A percentile compares a stretch with the other conserved stretches of the same genome.
phyloP scores from a whole-genome alignment of 2,888 invertebrate species.

The Pachycephus smyrnensis region DNA sequence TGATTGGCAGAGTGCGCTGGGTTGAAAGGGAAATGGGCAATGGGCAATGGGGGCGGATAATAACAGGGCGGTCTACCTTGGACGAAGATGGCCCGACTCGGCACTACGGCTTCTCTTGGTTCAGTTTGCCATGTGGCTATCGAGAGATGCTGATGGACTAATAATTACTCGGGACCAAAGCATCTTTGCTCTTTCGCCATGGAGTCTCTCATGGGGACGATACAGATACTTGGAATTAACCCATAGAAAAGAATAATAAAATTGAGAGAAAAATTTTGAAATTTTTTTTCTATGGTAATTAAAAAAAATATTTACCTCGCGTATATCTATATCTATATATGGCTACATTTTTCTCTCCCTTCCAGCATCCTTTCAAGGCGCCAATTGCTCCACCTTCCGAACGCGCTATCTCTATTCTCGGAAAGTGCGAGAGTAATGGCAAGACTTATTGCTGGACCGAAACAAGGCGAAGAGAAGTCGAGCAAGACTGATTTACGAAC shows the following conservation, averaged over 20 bases:
- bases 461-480: constrained; percentile 53
- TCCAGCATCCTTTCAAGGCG: neutral
- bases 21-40: constrained; percentile 63
- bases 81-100: constrained; percentile 48
- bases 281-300: neutral
- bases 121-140: constrained; percentile 62
- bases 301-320: neutral
- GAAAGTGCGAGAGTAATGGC: neutral
- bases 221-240: neutral
- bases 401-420: neutral
- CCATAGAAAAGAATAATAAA: neutral
- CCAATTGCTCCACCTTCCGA: neutral
- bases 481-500: constrained; percentile 60
- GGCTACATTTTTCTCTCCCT: neutral
- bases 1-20: constrained; percentile 60
- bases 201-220: neutral
- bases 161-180: constrained; percentile 58
- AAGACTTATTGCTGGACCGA: constrained; percentile 18
- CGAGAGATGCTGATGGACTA: constrained; percentile 60
- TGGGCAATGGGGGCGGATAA: constrained; percentile 63
- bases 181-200: neutral
- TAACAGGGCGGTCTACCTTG: constrained; percentile 61
- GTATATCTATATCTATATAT: neutral
- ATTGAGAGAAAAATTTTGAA: neutral
- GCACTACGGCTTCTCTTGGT: constrained; percentile 22